Evolutionary conservation across 2,797 vertebrate genomes (phyloP).

Genomic region (Sciaenops ocellatus): DNA sequence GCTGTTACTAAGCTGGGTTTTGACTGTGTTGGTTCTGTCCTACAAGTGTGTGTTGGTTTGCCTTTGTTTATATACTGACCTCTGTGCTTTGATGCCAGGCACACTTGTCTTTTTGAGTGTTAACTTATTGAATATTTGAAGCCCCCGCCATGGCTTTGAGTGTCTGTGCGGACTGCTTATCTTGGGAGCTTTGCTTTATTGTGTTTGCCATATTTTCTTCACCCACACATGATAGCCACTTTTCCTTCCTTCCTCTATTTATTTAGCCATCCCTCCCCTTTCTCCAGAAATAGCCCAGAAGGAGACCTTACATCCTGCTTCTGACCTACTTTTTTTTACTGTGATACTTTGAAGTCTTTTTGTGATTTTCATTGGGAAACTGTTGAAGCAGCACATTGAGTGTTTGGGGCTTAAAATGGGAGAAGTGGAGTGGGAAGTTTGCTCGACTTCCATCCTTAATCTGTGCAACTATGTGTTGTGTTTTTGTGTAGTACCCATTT

Average conservation of each 20-base stretch:
- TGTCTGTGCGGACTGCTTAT: slow-evolving; percentile 46
- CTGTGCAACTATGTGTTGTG: slow-evolving; percentile 37
- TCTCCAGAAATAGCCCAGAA: slow-evolving; percentile 72
- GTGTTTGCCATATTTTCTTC: slow-evolving; percentile 57
- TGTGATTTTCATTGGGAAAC: slow-evolving; percentile 51
- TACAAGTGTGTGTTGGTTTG: slow-evolving; percentile 66
- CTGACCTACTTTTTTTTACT: slow-evolving; percentile 54
- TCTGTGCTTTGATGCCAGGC: slow-evolving; percentile 74
- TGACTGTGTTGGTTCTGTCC: slow-evolving; percentile 53
- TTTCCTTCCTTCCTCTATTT: slow-evolving; percentile 77
- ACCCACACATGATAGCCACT: slow-evolving; percentile 56
- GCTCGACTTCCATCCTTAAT: slow-evolving; percentile 26
- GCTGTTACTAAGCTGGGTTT: slow-evolving; percentile 56
- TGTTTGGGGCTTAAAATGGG: slow-evolving; percentile 41
- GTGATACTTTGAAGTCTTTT: slow-evolving; percentile 68
- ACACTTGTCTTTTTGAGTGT: slow-evolving; percentile 75
- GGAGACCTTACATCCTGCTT: slow-evolving; percentile 66
- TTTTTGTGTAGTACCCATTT: slow-evolving; percentile 38
- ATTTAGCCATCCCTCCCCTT: slow-evolving; percentile 60
- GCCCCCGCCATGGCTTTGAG: slow-evolving; percentile 47
- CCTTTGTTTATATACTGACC: slow-evolving; percentile 71
- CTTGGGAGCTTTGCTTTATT: slow-evolving; percentile 71
- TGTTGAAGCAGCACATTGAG: slow-evolving; percentile 36
- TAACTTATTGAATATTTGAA: slow-evolving; percentile 86
- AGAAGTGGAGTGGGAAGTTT: slow-evolving; percentile 36